Conservation (phyloP, 2,888 invertebrate genomes). For the Calameuta idolon region DNA sequence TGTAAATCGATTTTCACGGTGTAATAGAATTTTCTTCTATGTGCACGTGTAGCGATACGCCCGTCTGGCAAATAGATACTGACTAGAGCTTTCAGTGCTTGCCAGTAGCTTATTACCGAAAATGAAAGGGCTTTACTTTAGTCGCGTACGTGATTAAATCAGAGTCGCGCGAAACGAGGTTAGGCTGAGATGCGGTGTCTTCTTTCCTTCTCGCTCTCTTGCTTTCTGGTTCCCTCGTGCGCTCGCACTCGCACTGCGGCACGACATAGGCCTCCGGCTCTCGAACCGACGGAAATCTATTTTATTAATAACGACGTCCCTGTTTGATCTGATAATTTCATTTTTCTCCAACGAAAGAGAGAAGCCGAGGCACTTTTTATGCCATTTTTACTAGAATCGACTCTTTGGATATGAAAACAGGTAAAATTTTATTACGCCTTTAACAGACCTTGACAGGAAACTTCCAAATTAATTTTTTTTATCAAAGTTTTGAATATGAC, state of each 20-base stretch:
- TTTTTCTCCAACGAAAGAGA: slow-evolving; percentile 4
- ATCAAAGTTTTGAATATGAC: too few relatives aligned
- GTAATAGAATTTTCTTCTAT: background rate
- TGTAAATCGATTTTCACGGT: background rate
- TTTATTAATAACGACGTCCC: slow-evolving; percentile 57
- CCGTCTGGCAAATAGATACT: background rate
- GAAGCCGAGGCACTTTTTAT: background rate
- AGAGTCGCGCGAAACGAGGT: slow-evolving; percentile 54
- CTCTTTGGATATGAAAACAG: background rate
- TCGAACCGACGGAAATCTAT: slow-evolving; percentile 46
- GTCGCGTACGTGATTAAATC: slow-evolving; percentile 55
- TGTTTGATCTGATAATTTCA: slow-evolving; percentile 59
- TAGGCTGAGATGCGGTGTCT: slow-evolving; percentile 39
- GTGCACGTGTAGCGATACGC: background rate
- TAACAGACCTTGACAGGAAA: background rate
- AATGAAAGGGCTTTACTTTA: slow-evolving; percentile 53
- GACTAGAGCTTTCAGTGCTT: slow-evolving; percentile 3
- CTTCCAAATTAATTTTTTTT: background rate
- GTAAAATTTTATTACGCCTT: background rate
- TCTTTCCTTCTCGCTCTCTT: slow-evolving; percentile 36
- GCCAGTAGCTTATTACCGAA: slow-evolving; percentile 40
- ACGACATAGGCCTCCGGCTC: background rate
- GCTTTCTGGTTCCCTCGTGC: slow-evolving; percentile 32
- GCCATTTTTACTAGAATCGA: background rate
- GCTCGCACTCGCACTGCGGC: slow-evolving; percentile 28